A percentile compares a stretch with the other conserved stretches of the same genome.
These are phyloP conservation scores for Hyalella azteca DNA, from an alignment of 2,888 invertebrate genomes.

Conservation along the genomic window DNA sequence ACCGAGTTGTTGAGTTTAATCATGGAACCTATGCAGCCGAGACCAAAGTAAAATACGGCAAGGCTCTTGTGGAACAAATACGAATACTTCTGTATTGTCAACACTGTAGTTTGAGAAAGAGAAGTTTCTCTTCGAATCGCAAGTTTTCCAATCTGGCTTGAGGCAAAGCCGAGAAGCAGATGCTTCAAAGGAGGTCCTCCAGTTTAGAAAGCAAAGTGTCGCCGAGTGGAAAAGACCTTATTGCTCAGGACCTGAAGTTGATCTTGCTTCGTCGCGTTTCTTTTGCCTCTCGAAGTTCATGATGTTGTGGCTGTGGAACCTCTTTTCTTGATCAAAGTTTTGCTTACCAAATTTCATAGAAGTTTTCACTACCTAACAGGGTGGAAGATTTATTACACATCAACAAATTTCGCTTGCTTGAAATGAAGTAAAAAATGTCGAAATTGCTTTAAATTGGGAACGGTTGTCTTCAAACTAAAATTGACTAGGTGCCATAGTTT, in stretches of 20 bases:
- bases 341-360: too few species aligned
- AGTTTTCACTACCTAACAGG: too few species aligned
- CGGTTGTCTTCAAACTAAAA: too few species aligned
- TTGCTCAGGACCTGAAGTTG: constrained; percentile 29
- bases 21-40: background rate
- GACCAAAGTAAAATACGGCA: background rate
- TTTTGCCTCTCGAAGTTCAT: background rate
- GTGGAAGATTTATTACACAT: too few species aligned
- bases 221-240: constrained; percentile 27
- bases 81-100: constrained; percentile 8
- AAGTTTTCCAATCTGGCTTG: constrained; percentile 28
- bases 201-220: constrained; percentile 26
- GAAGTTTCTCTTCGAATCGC: constrained; percentile 18
- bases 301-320: too few species aligned
- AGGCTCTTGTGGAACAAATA: background rate
- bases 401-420: too few species aligned
- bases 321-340: background rate
- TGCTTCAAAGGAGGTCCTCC: constrained; percentile 34
- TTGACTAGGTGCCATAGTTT: too few species aligned
- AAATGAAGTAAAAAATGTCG: too few species aligned
- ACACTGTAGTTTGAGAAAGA: background rate
- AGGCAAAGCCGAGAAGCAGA: constrained; percentile 17
- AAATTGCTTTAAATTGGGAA: too few species aligned
- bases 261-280: background rate
- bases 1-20: background rate